Percentiles rank a stretch among this genome's conserved stretches.
Conservation (phyloP, 2,797 vertebrate genomes). For the Alcedo quadribrachys region DNA sequence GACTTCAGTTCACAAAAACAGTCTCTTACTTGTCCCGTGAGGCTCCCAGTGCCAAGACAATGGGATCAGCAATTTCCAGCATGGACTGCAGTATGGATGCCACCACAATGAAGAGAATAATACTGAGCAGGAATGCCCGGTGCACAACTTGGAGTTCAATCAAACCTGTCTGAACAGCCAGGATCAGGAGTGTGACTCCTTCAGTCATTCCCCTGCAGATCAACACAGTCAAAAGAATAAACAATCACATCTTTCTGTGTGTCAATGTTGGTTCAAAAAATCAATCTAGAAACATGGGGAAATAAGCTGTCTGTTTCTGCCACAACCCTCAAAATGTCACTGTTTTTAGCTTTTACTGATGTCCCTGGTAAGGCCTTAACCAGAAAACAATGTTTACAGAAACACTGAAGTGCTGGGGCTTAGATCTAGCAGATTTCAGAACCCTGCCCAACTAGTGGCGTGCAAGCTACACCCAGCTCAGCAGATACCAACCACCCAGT, state of each 20-base stretch:
- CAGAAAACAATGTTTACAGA: background rate
- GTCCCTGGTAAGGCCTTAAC: background rate
- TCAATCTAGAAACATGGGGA: background rate
- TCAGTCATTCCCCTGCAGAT: slow-evolving; percentile 94
- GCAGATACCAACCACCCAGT: background rate
- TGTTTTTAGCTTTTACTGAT: background rate
- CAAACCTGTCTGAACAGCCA: slow-evolving; percentile 96
- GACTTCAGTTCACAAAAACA: background rate
- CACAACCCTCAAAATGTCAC: background rate
- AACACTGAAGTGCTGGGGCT: background rate
- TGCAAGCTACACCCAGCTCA: background rate
- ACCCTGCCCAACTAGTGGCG: background rate
- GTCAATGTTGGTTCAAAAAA: background rate
- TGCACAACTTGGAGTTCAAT: slow-evolving; percentile 98
- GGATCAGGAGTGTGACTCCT: slow-evolving; percentile 94
- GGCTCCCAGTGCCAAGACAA: slow-evolving; percentile 94
- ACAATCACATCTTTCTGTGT: background rate
- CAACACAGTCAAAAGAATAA: background rate
- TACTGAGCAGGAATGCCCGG: slow-evolving; percentile 96
- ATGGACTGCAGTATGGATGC: slow-evolving; percentile 98
- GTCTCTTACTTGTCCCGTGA: slow-evolving; percentile 93
- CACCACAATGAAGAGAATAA: slow-evolving; percentile 98
- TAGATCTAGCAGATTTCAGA: background rate
- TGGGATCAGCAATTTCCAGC: slow-evolving; percentile 97
- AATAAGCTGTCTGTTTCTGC: background rate